Conservation (phyloP, 2,113 vertebrate genomes). For the Eublepharis macularius region DNA sequence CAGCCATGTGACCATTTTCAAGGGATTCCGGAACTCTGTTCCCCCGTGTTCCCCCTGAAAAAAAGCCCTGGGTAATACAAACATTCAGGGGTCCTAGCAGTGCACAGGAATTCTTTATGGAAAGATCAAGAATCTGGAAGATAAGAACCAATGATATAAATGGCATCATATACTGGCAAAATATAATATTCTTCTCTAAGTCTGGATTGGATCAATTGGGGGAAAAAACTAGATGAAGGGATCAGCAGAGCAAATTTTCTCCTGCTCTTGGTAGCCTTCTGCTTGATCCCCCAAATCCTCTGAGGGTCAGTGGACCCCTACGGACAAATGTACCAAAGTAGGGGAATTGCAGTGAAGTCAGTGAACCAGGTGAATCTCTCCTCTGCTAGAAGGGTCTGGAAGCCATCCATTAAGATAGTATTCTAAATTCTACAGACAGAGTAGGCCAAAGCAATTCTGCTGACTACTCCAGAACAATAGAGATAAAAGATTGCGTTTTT, state of each 20-base stretch:
- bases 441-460: not conserved
- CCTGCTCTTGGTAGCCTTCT: too few species aligned
- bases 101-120: not conserved
- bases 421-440: not conserved
- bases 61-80: too few species aligned
- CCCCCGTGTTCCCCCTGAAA: too few species aligned
- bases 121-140: too few species aligned
- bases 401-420: not conserved
- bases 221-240: too few species aligned
- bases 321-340: not conserved
- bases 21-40: too few species aligned
- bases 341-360: not conserved
- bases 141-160: not conserved
- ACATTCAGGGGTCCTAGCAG: not conserved
- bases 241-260: too few species aligned
- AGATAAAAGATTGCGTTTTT: not conserved
- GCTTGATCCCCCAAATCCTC: too few species aligned
- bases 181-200: not conserved
- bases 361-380: not conserved
- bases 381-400: not conserved
- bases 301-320: not conserved
- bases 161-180: not conserved
- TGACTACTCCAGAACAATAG: not conserved
- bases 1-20: too few species aligned
- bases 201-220: not conserved